Conservation (phyloP, 2,113 vertebrate species). For the Lontra canadensis region DNA sequence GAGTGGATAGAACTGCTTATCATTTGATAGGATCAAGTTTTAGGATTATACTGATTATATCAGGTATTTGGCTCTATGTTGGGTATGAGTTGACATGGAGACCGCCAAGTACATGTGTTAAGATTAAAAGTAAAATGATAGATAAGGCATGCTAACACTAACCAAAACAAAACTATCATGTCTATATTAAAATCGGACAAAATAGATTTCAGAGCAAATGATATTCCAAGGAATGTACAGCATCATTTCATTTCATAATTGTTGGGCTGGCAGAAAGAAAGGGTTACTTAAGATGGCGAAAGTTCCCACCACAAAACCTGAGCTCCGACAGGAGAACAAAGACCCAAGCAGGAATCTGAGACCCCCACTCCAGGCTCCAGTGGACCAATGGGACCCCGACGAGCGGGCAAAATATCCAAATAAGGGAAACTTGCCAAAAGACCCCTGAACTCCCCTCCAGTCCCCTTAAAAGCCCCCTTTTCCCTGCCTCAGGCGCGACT, state of each 20-base stretch:
- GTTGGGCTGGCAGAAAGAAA: no score
- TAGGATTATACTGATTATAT: background rate
- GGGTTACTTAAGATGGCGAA: no score
- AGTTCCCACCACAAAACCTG: no score
- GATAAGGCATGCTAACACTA: background rate
- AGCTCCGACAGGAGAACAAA: no score
- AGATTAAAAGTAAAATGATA: background rate
- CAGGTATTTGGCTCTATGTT: background rate
- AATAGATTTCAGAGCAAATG: background rate
- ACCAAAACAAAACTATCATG: background rate
- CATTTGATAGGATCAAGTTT: background rate
- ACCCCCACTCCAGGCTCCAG: no score
- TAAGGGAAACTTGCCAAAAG: no score
- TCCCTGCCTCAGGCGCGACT: no score
- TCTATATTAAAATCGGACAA: background rate
- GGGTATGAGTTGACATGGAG: background rate
- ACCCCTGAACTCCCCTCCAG: no score
- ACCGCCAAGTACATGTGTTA: background rate
- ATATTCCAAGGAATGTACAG: background rate
- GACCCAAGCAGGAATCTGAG: no score
- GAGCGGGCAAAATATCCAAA: no score
- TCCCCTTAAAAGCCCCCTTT: no score
- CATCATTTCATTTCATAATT: background rate
- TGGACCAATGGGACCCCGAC: no score
- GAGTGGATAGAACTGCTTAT: background rate